phyloP scores from a whole-genome alignment of 1,140 invertebrate genomes.

The Lepidostoma basale region DNA sequence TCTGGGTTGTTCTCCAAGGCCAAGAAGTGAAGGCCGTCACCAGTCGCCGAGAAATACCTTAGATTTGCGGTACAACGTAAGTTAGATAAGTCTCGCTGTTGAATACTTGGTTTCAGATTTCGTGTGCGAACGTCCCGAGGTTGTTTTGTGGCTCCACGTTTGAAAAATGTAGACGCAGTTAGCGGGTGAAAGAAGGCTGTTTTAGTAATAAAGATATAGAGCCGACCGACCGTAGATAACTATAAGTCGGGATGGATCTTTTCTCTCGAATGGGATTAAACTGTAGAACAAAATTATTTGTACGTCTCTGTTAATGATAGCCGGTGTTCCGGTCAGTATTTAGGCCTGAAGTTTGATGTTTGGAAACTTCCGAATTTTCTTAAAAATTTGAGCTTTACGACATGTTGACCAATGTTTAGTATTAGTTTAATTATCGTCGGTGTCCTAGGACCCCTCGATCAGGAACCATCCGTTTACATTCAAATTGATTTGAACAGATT shows the following conservation, averaged over 20 bases:
- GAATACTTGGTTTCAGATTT: neutral
- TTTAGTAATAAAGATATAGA: no score
- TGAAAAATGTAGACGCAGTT: no score
- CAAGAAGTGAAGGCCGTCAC: conserved; percentile 16
- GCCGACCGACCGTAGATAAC: no score
- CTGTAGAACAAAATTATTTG: neutral
- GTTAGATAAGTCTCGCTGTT: neutral
- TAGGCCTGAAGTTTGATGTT: conserved; percentile 13
- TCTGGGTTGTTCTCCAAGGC: conserved; percentile 48
- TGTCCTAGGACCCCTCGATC: no score
- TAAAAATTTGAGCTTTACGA: no score
- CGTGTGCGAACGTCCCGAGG: neutral
- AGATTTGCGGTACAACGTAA: neutral
- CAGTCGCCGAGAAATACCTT: conserved; percentile 18
- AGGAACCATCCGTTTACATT: no score
- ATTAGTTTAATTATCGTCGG: no score
- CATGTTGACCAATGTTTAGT: no score
- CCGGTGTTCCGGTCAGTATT: neutral
- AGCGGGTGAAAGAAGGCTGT: neutral
- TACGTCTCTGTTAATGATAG: neutral
- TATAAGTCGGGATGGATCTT: no score
- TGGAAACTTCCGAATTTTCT: no score
- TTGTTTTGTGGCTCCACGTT: no score
- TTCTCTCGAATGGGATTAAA: neutral
- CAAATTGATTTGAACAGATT: no score